These are phyloP conservation scores for Thalpophila matura DNA, from an alignment of 2,888 invertebrate genomes.

Conservation along the genomic window DNA sequence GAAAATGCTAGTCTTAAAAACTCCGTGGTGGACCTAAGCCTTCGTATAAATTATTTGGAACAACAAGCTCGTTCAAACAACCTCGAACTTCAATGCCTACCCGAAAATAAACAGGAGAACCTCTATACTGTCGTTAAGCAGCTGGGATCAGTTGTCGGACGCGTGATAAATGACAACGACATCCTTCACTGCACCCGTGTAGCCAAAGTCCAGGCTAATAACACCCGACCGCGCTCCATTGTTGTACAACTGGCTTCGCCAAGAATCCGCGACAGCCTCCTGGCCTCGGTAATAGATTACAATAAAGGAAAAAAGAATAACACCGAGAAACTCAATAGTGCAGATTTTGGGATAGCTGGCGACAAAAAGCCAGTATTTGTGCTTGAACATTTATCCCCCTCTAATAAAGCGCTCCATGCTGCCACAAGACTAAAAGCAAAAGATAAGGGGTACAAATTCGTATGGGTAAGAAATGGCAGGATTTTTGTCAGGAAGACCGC, in stretches of 20 bases:
- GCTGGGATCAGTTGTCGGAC: conserved; percentile 1
- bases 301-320: conserved; percentile 2
- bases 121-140: conserved; percentile 6
- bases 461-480: conserved; percentile 38
- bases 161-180: not conserved
- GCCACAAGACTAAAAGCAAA: conserved; percentile 29
- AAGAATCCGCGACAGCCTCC: not conserved
- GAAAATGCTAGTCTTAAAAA: not conserved
- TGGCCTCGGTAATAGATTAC: not conserved
- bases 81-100: not conserved
- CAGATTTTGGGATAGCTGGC: conserved; percentile 15
- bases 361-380: conserved; percentile 20
- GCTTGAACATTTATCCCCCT: conserved; percentile 20
- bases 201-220: not conserved
- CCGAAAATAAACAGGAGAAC: conserved; percentile 2
- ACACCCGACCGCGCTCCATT: not conserved
- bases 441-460: conserved; percentile 27
- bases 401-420: conserved; percentile 26
- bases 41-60: not conserved
- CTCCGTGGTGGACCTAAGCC: not conserved
- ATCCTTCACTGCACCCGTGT: not conserved
- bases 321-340: conserved; percentile 14
- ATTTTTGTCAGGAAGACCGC: too few relatives aligned
- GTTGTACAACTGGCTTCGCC: conserved; percentile 4
- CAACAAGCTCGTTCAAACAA: conserved; percentile 1